These are phyloP conservation scores for Nowickia ferox DNA, from an alignment of 2,888 invertebrate genomes.

Conservation along the genomic window DNA sequence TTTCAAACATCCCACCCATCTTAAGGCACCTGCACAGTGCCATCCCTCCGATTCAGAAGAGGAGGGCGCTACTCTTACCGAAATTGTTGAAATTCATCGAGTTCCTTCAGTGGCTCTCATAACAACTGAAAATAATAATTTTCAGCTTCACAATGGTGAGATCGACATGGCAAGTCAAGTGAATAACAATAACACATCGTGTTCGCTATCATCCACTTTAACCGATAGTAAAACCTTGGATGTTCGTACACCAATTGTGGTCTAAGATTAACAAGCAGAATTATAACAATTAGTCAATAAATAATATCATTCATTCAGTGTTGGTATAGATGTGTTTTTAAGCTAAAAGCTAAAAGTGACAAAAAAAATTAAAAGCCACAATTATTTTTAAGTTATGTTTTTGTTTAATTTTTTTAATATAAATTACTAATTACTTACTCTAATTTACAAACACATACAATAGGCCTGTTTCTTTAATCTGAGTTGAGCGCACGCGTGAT, in stretches of 20 bases:
- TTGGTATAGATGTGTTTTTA: slow-evolving; percentile 67
- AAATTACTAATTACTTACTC: too few species aligned
- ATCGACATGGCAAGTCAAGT: slow-evolving; percentile 69
- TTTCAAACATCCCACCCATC: slow-evolving; percentile 55
- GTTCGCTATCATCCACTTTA: slow-evolving; percentile 80
- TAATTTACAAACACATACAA: too few species aligned
- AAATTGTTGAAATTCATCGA: slow-evolving; percentile 77
- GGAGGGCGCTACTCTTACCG: slow-evolving; percentile 76
- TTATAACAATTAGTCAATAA: slow-evolving; percentile 52
- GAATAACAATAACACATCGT: slow-evolving; percentile 80
- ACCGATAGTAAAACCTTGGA: slow-evolving; percentile 82
- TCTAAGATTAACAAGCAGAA: slow-evolving; percentile 72
- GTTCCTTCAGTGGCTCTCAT: slow-evolving; percentile 57
- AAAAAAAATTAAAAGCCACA: slow-evolving; percentile 8
- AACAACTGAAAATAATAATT: slow-evolving; percentile 64
- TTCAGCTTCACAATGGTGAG: slow-evolving; percentile 42
- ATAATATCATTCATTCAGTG: slow-evolving; percentile 58
- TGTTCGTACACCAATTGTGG: slow-evolving; percentile 81
- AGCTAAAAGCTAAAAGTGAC: slow-evolving; percentile 22
- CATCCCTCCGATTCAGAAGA: slow-evolving; percentile 69
- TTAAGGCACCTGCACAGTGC: slow-evolving; percentile 39
- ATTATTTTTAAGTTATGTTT: slow-evolving; percentile 35
- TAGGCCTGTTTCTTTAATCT: too few species aligned
- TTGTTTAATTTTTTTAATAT: neutral
- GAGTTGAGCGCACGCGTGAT: too few species aligned